Percentiles rank a stretch among this genome's conserved stretches.
phyloP scores from a whole-genome alignment of 2,797 vertebrate genomes.

The Liasis olivaceus region DNA sequence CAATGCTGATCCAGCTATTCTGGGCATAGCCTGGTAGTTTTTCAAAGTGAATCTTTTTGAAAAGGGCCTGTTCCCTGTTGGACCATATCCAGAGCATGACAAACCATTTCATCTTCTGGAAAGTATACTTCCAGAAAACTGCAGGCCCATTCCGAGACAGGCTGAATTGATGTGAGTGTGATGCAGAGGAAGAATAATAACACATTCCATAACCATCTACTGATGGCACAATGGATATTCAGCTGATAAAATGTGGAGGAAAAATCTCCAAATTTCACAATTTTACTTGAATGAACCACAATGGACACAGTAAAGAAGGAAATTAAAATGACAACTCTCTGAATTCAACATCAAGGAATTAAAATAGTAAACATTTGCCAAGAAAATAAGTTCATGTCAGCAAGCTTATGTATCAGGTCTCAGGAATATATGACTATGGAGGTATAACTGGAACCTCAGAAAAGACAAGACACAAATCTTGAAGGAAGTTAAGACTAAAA shows the following conservation, averaged over 20 bases:
- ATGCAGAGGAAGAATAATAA: not conserved
- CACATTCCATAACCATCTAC: not conserved
- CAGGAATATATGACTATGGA: not conserved
- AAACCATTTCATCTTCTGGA: not conserved
- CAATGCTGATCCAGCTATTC: not conserved
- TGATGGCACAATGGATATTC: not conserved
- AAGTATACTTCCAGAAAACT: not conserved
- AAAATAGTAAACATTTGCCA: not conserved
- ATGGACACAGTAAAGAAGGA: not conserved
- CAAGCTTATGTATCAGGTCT: not conserved
- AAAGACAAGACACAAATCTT: not conserved
- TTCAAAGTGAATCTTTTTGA: not conserved
- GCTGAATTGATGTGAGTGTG: not conserved
- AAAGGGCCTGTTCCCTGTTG: not conserved
- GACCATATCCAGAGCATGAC: not conserved
- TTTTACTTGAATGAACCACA: not conserved
- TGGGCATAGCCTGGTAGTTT: not conserved
- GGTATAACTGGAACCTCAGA: not conserved
- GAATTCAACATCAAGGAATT: not conserved
- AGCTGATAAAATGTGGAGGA: not conserved
- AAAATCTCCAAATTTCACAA: not conserved
- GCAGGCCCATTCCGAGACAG: not conserved
- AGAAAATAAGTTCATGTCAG: slow-evolving; percentile 11
- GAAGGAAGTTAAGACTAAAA: slow-evolving; percentile 1
- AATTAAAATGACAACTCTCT: not conserved